Conservation (phyloP, 2,797 vertebrate species). For the Poeciliopsis turneri region DNA sequence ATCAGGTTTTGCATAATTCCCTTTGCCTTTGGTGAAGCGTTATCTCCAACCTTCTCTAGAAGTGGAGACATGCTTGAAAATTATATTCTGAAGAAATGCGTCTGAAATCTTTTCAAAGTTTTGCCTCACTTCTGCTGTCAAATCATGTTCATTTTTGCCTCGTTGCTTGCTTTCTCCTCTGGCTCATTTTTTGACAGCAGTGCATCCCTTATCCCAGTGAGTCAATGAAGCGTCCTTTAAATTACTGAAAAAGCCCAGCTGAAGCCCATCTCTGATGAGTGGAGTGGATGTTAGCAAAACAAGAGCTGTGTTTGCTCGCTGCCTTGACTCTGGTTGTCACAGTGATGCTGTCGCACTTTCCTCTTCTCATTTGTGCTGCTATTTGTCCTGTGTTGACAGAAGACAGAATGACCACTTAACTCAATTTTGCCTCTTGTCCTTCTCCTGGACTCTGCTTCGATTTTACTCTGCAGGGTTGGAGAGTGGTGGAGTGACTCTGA, state of each 20-base stretch:
- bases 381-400: constrained; percentile 28
- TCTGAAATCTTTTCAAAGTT: constrained; percentile 2
- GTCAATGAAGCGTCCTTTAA: constrained; percentile 49
- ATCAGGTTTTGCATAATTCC: background rate
- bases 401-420: constrained; percentile 57
- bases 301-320: constrained; percentile 19
- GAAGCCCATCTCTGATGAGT: constrained; percentile 24
- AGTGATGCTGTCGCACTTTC: constrained; percentile 3
- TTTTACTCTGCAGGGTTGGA: constrained; percentile 87
- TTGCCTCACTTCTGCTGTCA: background rate
- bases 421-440: constrained; percentile 49
- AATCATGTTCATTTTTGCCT: constrained; percentile 17
- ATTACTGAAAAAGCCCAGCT: constrained; percentile 41
- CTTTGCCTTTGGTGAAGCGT: background rate
- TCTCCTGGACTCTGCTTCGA: constrained; percentile 31
- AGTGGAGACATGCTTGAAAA: background rate
- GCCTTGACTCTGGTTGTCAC: constrained; percentile 23
- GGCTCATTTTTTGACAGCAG: constrained; percentile 29
- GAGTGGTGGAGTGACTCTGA: constrained; percentile 87
- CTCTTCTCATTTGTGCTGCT: constrained; percentile 40
- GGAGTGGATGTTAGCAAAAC: constrained; percentile 30
- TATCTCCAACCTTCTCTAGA: background rate
- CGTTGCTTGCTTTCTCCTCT: constrained; percentile 20
- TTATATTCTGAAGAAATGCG: background rate
- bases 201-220: constrained; percentile 32